Percentiles rank a stretch among this genome's conserved stretches.
Evolutionary conservation across 2,113 vertebrate species (phyloP).

Genomic region (Onychostruthus taczanowskii): DNA sequence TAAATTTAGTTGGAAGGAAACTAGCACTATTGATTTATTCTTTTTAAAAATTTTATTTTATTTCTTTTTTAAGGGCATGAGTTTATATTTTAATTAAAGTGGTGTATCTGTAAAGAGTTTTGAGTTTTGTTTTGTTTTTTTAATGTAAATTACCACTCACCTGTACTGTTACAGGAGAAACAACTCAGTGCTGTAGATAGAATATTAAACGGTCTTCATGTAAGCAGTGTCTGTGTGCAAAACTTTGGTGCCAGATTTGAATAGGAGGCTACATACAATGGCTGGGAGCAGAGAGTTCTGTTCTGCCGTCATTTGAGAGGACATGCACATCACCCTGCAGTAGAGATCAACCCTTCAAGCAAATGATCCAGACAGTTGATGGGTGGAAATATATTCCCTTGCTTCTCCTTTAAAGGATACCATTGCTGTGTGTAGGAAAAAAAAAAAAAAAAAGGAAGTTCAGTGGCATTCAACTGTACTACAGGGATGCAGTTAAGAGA

Average conservation of each 20-base stretch:
- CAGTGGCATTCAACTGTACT: background rate
- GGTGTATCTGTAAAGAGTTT: background rate
- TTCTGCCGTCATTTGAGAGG: background rate
- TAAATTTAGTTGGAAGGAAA: background rate
- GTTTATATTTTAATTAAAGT: background rate
- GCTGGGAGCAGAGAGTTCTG: background rate
- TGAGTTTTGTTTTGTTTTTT: background rate
- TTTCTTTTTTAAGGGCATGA: background rate
- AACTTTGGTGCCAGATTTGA: background rate
- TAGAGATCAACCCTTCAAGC: background rate
- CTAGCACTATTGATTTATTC: background rate
- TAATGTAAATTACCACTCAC: background rate
- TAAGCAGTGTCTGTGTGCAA: background rate
- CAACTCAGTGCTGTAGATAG: background rate
- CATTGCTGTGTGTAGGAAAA: background rate
- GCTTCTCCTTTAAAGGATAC: background rate
- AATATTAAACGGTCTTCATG: background rate
- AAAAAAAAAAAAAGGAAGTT: background rate
- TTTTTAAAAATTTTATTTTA: background rate
- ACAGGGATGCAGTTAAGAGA: background rate
- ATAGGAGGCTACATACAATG: too few relatives aligned
- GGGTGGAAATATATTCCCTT: background rate
- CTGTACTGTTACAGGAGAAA: background rate
- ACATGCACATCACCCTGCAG: rapidly evolving
- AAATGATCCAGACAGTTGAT: background rate